Conservation (phyloP, 2,888 invertebrate genomes). For the Periphyllus acericola region DNA sequence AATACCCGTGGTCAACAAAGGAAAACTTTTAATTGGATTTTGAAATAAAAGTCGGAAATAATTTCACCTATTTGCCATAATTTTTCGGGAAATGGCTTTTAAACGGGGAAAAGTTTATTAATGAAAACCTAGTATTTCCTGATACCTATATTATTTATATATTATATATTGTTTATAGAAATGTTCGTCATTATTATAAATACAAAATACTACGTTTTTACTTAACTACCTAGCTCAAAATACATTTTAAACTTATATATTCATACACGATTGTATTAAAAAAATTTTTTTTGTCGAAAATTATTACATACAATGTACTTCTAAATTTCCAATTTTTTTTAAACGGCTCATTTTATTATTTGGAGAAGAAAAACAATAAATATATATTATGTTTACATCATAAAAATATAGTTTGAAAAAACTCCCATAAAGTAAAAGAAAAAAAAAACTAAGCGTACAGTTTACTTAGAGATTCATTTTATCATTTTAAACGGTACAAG, state of each 20-base stretch:
- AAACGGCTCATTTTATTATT: not conserved
- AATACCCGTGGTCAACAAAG: conserved; percentile 14
- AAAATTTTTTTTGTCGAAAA: not conserved
- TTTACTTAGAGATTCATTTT: not conserved
- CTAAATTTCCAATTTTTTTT: not conserved
- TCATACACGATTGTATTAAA: too few relatives aligned
- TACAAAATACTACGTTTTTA: not conserved
- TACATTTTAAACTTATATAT: too few relatives aligned
- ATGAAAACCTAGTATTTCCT: conserved; percentile 4
- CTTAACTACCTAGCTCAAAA: not conserved
- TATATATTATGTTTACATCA: not conserved
- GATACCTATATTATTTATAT: too few relatives aligned
- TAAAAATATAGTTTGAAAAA: not conserved
- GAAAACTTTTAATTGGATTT: conserved; percentile 52
- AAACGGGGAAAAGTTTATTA: not conserved
- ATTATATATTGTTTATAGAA: not conserved
- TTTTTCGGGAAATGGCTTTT: conserved; percentile 3
- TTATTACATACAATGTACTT: not conserved
- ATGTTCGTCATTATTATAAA: not conserved
- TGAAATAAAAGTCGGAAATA: conserved; percentile 27
- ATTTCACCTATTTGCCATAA: conserved; percentile 28
- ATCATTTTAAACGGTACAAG: not conserved
- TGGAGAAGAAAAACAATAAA: not conserved
- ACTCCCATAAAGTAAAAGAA: not conserved
- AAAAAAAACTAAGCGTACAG: not conserved